Evolutionary conservation across 2,797 vertebrate species (phyloP).

Genomic region (Selene dorsalis): DNA sequence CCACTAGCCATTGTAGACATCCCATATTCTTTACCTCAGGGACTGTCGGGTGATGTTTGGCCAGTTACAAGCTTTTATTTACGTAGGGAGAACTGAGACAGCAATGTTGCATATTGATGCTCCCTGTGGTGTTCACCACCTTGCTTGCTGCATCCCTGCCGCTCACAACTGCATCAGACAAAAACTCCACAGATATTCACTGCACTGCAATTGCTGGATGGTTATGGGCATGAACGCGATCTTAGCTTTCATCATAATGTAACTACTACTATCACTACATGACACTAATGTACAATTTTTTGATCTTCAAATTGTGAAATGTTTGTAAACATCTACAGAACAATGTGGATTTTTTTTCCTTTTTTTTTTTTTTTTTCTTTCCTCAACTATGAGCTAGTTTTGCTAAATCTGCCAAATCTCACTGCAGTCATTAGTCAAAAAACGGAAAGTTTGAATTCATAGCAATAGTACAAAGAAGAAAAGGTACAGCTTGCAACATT

Average conservation of each 20-base stretch:
- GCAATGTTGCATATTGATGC: slow-evolving; percentile 54
- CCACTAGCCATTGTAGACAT: slow-evolving; percentile 50
- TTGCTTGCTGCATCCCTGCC: slow-evolving; percentile 56
- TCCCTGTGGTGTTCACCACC: slow-evolving; percentile 67
- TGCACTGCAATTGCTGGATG: slow-evolving; percentile 76
- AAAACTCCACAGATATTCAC: slow-evolving; percentile 83
- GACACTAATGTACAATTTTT: slow-evolving; percentile 61
- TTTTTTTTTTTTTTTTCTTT: slow-evolving; percentile 47
- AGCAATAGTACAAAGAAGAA: slow-evolving; percentile 78
- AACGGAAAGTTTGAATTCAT: slow-evolving; percentile 72
- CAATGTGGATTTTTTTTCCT: slow-evolving; percentile 55
- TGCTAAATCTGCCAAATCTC: slow-evolving; percentile 78
- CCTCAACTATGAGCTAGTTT: slow-evolving; percentile 69
- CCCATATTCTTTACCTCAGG: slow-evolving; percentile 37
- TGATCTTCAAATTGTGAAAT: slow-evolving; percentile 55
- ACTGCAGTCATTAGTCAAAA: slow-evolving; percentile 71
- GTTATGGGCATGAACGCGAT: slow-evolving; percentile 56
- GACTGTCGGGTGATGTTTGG: slow-evolving; percentile 47
- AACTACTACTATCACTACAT: slow-evolving; percentile 74
- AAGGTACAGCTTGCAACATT: slow-evolving; percentile 75
- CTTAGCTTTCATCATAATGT: slow-evolving; percentile 58
- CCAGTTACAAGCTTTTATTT: slow-evolving; percentile 62
- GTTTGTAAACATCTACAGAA: slow-evolving; percentile 78
- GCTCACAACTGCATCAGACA: slow-evolving; percentile 67
- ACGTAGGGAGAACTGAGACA: slow-evolving; percentile 59